phyloP scores from a whole-genome alignment of 2,797 vertebrate species.

The Gallirallus australis region DNA sequence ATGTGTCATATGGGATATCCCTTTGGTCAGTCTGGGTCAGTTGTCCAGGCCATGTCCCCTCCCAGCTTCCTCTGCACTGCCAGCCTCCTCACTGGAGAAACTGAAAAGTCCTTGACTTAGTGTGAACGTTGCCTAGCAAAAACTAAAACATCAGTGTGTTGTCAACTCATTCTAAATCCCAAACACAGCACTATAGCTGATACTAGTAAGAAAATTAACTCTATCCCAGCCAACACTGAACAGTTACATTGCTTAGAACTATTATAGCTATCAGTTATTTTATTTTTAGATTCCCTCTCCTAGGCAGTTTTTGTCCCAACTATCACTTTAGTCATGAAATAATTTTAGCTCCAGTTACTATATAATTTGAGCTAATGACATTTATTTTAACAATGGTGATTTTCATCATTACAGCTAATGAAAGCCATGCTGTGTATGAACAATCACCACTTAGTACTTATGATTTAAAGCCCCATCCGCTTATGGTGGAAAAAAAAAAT shows the following conservation, averaged over 20 bases:
- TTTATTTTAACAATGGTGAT: constrained; percentile 65
- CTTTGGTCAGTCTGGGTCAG: too few relatives aligned
- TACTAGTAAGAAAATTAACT: too few relatives aligned
- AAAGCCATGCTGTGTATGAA: constrained; percentile 16
- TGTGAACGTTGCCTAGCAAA: too few relatives aligned
- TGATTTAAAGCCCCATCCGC: constrained; percentile 11
- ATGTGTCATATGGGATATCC: too few relatives aligned
- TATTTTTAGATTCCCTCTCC: constrained; percentile 49
- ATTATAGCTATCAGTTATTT: constrained; percentile 43
- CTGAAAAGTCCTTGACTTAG: too few relatives aligned
- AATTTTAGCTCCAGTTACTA: constrained; percentile 58
- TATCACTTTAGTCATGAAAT: constrained; percentile 50
- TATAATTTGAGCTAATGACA: constrained; percentile 57
- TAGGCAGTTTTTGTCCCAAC: constrained; percentile 51
- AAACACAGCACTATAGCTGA: too few relatives aligned
- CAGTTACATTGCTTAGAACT: constrained; percentile 17
- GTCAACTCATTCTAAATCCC: too few relatives aligned
- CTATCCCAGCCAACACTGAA: too few relatives aligned
- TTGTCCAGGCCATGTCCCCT: too few relatives aligned
- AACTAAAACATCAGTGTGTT: too few relatives aligned
- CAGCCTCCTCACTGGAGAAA: too few relatives aligned
- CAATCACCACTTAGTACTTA: background rate
- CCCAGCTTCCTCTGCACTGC: too few relatives aligned
- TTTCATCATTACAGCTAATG: constrained; percentile 64
- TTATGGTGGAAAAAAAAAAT: background rate